These are phyloP conservation scores for Megalopta genalis DNA, from an alignment of 1,140 invertebrate species.

Conservation along the genomic window DNA sequence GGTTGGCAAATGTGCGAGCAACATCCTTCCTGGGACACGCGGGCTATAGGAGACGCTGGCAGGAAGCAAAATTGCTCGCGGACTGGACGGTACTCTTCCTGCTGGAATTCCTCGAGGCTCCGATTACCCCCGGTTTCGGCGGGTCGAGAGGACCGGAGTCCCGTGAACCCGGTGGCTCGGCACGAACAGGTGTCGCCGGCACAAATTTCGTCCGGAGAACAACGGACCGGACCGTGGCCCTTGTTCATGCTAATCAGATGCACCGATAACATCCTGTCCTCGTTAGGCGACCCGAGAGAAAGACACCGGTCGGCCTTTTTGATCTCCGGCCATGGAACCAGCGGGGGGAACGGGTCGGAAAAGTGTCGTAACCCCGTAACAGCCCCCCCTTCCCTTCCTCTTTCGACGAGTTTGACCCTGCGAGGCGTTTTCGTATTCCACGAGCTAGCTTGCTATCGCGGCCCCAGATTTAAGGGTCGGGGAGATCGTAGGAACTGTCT, in stretches of 20 bases:
- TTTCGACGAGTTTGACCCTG: too few relatives aligned
- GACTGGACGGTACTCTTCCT: neutral
- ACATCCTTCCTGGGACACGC: too few relatives aligned
- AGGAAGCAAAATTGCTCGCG: neutral
- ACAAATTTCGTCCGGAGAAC: slow-evolving; percentile 7
- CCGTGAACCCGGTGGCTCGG: neutral
- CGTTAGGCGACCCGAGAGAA: neutral
- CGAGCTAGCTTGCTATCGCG: slow-evolving; percentile 6
- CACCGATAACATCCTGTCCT: slow-evolving; percentile 31
- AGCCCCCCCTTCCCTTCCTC: too few relatives aligned
- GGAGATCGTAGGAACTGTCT: slow-evolving; percentile 3
- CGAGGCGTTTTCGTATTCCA: slow-evolving; percentile 25
- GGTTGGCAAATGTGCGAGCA: too few relatives aligned
- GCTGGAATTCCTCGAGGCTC: neutral
- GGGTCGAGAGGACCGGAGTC: too few relatives aligned
- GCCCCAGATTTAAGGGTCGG: slow-evolving; percentile 22
- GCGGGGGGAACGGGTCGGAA: neutral
- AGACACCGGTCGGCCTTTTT: neutral
- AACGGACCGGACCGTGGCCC: neutral
- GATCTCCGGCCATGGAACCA: neutral
- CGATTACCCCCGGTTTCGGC: neutral
- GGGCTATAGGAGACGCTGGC: neutral
- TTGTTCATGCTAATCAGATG: slow-evolving; percentile 29
- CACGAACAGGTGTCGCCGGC: slow-evolving; percentile 30
- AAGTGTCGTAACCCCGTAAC: slow-evolving; percentile 9